Base-by-base conservation (phyloP, 2,113 vertebrate genomes). In the Scomber colias region DNA sequence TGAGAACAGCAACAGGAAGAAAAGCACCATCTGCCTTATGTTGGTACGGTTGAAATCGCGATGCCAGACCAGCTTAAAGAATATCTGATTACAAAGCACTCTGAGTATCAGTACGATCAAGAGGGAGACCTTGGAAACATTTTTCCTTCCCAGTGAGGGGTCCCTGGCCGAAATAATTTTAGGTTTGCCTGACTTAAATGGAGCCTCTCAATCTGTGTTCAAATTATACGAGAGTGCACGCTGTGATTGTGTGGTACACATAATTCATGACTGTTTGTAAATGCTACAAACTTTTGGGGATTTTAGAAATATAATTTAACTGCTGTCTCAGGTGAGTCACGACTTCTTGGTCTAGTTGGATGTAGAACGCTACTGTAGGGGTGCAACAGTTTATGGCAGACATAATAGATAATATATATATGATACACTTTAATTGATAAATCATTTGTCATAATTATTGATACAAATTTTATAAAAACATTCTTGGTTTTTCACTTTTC, bases 71-170 rank as follows among this genome's bases (percentile, higher is more conserved):
- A 55, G 48, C 60, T 44, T 40, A 63, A 79, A 63, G 56, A 59
- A 66, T 57, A 89, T 84, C 79, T 77, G 72, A 80, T 84, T 80
- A 82, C 71, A 79, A 55, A 79, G 35, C 60, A 62, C 55, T 59
- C 40, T 8, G n/a, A 71, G 48, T 12, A 61, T 71, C 65, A 57
- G 60, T 17, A 13, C 11, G 16, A 71, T 59, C 5, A 31, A 17
- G 5, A 64, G 49, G 55, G 21, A 71, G 50, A 70, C 65, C 40
- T 30, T 63, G 40, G 3, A 77, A 71, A 63, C 12, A 61, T 75
- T 62, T 75, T 46, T 57, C 45, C 66, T n/a, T 17, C 56, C 30
- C 35, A 30, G 65, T 17, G 1, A 54, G 69, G 50, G 56, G 63
- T 83, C 59, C 40, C 56, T 56, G 54, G 63, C 48, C 56, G 60